Evolutionary conservation across 1,140 invertebrate species (phyloP).

Genomic region (Aporrectodea caliginosa): DNA sequence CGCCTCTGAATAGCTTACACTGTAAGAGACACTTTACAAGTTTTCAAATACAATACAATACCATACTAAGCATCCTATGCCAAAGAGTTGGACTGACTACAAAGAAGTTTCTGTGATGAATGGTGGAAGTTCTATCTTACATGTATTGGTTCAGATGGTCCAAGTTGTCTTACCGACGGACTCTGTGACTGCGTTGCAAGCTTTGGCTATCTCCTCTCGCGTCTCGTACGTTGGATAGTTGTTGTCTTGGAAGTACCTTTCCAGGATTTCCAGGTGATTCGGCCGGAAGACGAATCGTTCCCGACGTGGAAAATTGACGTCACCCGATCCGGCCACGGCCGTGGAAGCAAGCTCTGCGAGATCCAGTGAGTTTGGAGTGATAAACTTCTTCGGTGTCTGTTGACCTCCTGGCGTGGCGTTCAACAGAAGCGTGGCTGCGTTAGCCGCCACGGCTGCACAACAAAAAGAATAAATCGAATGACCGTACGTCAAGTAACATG

Average conservation of each 20-base stretch:
- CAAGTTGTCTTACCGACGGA: conserved; percentile 25
- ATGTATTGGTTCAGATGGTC: no score
- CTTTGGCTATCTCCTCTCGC: conserved; percentile 50
- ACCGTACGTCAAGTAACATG: no score
- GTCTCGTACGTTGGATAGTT: conserved; percentile 54
- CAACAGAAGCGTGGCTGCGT: conserved; percentile 18
- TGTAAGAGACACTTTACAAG: no score
- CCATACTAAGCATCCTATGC: no score
- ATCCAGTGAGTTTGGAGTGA: conserved; percentile 18
- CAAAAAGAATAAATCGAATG: no score
- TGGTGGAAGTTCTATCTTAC: no score
- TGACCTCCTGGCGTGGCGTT: conserved; percentile 8
- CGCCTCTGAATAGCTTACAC: no score
- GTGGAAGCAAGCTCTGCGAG: not conserved
- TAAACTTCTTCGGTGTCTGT: conserved; percentile 4
- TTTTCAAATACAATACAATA: no score
- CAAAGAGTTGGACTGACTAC: no score
- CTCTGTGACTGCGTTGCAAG: conserved; percentile 45
- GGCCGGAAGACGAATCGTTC: conserved; percentile 55
- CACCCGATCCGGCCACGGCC: not conserved
- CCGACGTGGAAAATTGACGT: conserved; percentile 38
- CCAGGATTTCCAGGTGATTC: conserved; percentile 53
- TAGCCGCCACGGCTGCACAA: conserved; percentile 17
- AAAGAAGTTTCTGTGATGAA: no score
- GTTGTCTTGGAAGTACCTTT: conserved; percentile 51